Base-by-base conservation (phyloP, 2,113 vertebrate species). In the Galbula dea region DNA sequence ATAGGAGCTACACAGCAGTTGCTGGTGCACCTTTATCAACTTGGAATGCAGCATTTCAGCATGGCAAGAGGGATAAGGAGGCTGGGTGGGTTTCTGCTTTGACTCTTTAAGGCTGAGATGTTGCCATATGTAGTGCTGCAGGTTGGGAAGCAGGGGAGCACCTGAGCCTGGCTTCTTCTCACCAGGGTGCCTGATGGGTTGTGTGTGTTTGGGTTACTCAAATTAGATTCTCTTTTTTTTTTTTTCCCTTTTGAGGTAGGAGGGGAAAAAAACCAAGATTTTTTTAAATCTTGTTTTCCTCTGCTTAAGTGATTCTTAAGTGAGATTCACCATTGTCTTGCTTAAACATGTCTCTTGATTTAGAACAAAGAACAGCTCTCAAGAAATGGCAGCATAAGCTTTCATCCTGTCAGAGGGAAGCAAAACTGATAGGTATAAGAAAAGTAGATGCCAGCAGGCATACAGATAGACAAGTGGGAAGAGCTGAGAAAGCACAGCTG, bases 191-290 rank as follows among this genome's bases (percentile, higher is more conserved):
- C 37, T 83, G 51, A 12, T 73, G 63, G 30, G 6, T 22, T 59
- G 24, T 41, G 55, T 68, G 29, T 20, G 10, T 69, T 78, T 66
- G 74, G 22, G 23, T 90, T 74, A 34, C 19, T 73, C 36, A 58
- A 66, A 43, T 49, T 79, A 48, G 36, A 19, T 34, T 15, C 1
- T 32, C 7, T n/a, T 48, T 15, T 11, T 36, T 18, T 36, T 7
- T 3, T 9, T 67, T 71, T 85, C 15, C 27, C 27, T 52, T 16
- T 37, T 71, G 55, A 61, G 23, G 37, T 68, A 5, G 30, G 14
- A 18, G 7, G n/a, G 5, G 19, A 4, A 20, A 6, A 0, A 0
- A 8, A 27, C 10, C 1, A 5, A 12, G 6, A 1, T 3, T 9
- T 24, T 62, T 39, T 19, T 39, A n/a, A 52, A 2, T 65, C 6